These are phyloP conservation scores for Athene cunicularia DNA, from an alignment of 2,113 vertebrate genomes.

Conservation along the genomic window DNA sequence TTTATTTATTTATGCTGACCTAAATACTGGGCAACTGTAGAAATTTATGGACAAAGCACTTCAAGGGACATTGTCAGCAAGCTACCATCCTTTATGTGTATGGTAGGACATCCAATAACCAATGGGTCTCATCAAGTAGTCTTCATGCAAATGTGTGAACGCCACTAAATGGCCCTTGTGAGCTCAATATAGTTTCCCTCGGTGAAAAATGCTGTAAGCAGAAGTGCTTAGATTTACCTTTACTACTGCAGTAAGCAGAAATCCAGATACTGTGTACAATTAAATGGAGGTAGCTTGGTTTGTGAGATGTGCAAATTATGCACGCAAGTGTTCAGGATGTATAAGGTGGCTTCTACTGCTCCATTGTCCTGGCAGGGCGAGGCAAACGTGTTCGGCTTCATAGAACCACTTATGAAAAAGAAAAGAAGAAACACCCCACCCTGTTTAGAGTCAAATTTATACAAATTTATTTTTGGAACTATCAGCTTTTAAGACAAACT, in stretches of 20 bases:
- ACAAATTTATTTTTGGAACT: background rate
- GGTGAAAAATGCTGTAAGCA: background rate
- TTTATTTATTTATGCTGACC: conserved; percentile 5
- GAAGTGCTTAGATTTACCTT: background rate
- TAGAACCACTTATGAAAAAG: background rate
- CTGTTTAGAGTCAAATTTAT: background rate
- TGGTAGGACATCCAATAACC: background rate
- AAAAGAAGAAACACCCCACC: too few relatives aligned
- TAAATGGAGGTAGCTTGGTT: background rate
- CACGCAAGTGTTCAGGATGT: background rate
- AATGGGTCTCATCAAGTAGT: background rate
- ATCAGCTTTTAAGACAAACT: background rate
- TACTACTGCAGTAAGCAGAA: conserved; percentile 2
- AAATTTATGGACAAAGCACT: background rate
- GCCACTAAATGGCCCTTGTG: background rate
- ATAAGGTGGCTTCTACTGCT: background rate
- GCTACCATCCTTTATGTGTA: background rate
- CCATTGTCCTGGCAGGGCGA: background rate
- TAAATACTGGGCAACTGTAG: background rate
- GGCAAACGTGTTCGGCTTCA: background rate
- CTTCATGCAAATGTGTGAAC: background rate
- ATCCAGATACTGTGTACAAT: background rate
- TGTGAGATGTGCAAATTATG: background rate
- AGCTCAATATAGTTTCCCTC: background rate
- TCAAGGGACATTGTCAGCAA: background rate